Evolutionary conservation across 2,113 vertebrate genomes (phyloP).

Genomic region (Ahaetulla prasina): DNA sequence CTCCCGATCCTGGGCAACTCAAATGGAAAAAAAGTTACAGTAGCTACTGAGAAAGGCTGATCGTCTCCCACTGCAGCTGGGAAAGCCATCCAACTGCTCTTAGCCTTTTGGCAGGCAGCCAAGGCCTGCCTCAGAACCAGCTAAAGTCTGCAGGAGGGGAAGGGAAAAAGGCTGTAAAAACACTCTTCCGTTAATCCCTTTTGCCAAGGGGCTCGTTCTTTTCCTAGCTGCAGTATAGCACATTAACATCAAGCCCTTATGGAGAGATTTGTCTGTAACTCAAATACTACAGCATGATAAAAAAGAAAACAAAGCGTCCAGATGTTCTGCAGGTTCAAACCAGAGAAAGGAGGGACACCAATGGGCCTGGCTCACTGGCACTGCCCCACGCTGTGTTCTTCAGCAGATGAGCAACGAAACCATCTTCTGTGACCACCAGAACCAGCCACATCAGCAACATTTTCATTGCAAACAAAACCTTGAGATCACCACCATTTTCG

Average conservation of each 20-base stretch:
- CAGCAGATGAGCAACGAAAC: slow-evolving; percentile 54
- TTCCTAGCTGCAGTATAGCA: slow-evolving; percentile 43
- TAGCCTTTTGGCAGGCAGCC: slow-evolving; percentile 37
- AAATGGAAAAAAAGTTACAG: background rate
- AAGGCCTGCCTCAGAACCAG: background rate
- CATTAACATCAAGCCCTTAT: slow-evolving; percentile 40
- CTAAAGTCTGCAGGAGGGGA: background rate
- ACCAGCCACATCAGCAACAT: slow-evolving; percentile 61
- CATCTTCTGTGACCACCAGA: slow-evolving; percentile 62
- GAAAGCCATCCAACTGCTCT: slow-evolving; percentile 46
- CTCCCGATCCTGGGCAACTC: slow-evolving; percentile 18
- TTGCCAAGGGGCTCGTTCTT: slow-evolving; percentile 30
- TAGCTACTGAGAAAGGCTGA: slow-evolving; percentile 10
- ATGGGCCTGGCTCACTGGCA: slow-evolving; percentile 58
- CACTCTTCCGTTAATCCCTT: slow-evolving; percentile 50
- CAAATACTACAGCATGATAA: slow-evolving; percentile 50
- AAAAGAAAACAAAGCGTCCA: slow-evolving; percentile 45
- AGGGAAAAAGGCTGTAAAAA: no score
- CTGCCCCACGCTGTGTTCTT: slow-evolving; percentile 48
- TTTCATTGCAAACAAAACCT: slow-evolving; percentile 56
- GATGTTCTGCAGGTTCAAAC: slow-evolving; percentile 44
- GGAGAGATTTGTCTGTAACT: slow-evolving; percentile 32
- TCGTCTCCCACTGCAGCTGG: slow-evolving; percentile 31
- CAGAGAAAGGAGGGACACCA: slow-evolving; percentile 62
- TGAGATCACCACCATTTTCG: slow-evolving; percentile 67